A percentile compares a stretch with the other conserved stretches of the same genome.
Conservation (phyloP, 53 echinoderm and acorn worm species). For the Hippasteria phrygiana region DNA sequence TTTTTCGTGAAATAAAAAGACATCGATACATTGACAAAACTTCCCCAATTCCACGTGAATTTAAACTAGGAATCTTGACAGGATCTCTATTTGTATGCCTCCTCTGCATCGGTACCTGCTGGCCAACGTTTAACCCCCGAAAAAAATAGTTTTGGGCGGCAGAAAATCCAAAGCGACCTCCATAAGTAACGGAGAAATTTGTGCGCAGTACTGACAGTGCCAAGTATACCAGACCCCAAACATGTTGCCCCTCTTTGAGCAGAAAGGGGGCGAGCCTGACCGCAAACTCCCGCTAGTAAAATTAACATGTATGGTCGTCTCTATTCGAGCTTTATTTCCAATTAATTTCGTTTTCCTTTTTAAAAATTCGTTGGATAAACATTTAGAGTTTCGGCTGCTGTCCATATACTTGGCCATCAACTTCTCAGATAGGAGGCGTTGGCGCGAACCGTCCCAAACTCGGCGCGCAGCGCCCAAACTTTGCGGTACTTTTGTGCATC, state of each 20-base stretch:
- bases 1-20: slow-evolving; percentile 61
- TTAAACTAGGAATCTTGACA: neutral
- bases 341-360: slow-evolving; percentile 55
- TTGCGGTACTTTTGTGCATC: slow-evolving; percentile 26
- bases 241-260: slow-evolving; percentile 38
- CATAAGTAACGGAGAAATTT: slow-evolving; percentile 38
- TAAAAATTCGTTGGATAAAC: slow-evolving; percentile 69
- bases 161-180: slow-evolving; percentile 41
- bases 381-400: slow-evolving; percentile 35
- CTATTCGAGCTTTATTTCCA: slow-evolving; percentile 39
- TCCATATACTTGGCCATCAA: slow-evolving; percentile 44
- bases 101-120: neutral
- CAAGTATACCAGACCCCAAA: slow-evolving; percentile 37
- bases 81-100: neutral
- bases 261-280: slow-evolving; percentile 35
- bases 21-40: slow-evolving; percentile 46
- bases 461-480: slow-evolving; percentile 57
- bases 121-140: slow-evolving; percentile 22
- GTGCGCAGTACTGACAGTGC: slow-evolving; percentile 29
- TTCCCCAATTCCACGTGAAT: slow-evolving; percentile 4
- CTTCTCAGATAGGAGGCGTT: slow-evolving; percentile 46
- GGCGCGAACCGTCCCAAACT: slow-evolving; percentile 56
- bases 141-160: slow-evolving; percentile 4
- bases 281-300: slow-evolving; percentile 45
- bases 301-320: slow-evolving; percentile 44